phyloP scores from a whole-genome alignment of 2,113 vertebrate genomes.

The Heliornis fulica region DNA sequence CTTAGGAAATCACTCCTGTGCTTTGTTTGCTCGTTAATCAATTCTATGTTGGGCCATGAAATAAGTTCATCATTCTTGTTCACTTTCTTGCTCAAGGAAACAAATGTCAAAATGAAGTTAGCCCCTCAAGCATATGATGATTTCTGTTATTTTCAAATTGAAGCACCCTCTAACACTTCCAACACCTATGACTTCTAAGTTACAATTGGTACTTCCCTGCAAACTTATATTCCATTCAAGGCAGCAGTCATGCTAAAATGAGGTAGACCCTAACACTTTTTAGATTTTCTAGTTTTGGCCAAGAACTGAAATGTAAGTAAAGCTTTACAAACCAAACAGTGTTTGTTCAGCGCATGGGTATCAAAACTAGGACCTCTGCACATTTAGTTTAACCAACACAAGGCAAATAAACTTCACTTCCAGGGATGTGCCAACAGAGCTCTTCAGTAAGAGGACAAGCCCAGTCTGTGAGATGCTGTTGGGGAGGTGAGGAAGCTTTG shows the following conservation, averaged over 20 bases:
- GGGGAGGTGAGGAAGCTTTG: not conserved
- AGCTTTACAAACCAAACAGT: not conserved
- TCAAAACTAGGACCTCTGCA: not conserved
- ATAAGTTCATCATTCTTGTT: not conserved
- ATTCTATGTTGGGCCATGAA: not conserved
- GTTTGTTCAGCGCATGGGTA: not conserved
- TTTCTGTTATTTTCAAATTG: not conserved
- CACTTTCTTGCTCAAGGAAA: not conserved
- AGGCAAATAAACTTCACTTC: not conserved
- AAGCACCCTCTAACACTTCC: not conserved
- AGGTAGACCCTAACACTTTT: not conserved
- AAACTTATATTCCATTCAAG: not conserved
- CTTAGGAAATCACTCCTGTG: not conserved
- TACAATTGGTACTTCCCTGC: not conserved
- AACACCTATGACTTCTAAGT: not conserved
- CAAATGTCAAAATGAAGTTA: not conserved
- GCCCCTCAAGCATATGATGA: fast-evolving
- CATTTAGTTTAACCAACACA: not conserved
- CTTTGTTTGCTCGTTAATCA: not conserved
- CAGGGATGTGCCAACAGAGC: not conserved
- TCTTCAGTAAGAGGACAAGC: not conserved
- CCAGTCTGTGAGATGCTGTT: not conserved
- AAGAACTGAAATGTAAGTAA: not conserved
- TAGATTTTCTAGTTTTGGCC: not conserved
- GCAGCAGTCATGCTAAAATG: not conserved